Percentiles rank a stretch among this genome's conserved stretches.
phyloP scores from a whole-genome alignment of 2,113 vertebrate species.

The Platichthys flesus region DNA sequence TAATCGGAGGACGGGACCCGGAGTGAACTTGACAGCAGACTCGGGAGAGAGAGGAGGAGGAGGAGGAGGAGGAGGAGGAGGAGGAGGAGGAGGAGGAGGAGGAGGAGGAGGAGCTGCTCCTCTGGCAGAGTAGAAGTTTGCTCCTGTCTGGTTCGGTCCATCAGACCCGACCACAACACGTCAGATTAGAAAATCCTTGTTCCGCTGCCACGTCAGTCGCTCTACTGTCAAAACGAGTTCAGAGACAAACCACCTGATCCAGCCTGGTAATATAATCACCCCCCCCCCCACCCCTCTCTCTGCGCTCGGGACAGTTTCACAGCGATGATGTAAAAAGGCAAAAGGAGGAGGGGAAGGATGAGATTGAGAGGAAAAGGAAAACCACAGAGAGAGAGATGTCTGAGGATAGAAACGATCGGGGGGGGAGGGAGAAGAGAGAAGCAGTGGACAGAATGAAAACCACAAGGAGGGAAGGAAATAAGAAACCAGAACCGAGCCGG shows the following conservation, averaged over 20 bases:
- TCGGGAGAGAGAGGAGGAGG: background rate
- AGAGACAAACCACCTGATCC: slow-evolving; percentile 33
- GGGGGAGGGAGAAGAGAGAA: background rate
- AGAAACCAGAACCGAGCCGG: background rate
- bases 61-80: background rate
- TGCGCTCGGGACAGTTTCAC: background rate
- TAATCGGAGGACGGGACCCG: background rate
- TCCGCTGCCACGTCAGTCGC: slow-evolving; percentile 47
- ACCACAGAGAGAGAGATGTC: slow-evolving; percentile 37
- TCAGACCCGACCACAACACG: slow-evolving; percentile 23
- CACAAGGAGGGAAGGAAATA: too few relatives aligned
- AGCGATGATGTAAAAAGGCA: slow-evolving; percentile 35
- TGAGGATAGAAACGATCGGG: slow-evolving; percentile 39
- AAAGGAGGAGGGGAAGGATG: background rate
- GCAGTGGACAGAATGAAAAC: background rate
- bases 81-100: background rate
- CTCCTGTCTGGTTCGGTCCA: slow-evolving; percentile 12
- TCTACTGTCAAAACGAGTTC: slow-evolving; percentile 40
- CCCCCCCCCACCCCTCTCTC: too few relatives aligned
- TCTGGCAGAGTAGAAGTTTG: background rate
- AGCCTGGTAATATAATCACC: slow-evolving; percentile 60
- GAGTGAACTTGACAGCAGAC: background rate
- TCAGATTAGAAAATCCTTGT: slow-evolving; percentile 40
- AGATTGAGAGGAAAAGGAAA: slow-evolving; percentile 31
- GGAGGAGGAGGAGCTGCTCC: too few relatives aligned